These are phyloP conservation scores for Eumeta japonica DNA, from an alignment of 1,140 invertebrate species.

Conservation along the genomic window DNA sequence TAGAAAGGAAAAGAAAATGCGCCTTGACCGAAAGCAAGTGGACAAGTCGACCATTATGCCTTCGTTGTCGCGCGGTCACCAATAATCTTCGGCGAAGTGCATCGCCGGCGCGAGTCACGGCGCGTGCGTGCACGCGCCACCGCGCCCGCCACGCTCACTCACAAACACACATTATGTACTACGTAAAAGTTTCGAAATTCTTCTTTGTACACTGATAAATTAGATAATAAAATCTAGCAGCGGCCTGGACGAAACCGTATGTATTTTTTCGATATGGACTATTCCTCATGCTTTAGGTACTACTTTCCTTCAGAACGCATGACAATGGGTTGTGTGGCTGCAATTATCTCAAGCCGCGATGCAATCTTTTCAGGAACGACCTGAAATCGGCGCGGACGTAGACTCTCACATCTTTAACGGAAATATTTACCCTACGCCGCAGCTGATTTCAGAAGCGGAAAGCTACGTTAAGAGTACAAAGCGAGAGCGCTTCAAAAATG, in stretches of 20 bases:
- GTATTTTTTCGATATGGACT: constrained; percentile 47
- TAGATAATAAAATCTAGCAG: constrained; percentile 48
- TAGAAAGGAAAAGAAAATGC: too few relatives aligned
- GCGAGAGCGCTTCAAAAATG: too few relatives aligned
- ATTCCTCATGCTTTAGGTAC: constrained; percentile 32
- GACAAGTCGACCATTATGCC: constrained; percentile 88
- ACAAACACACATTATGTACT: background rate
- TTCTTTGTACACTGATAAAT: constrained; percentile 46
- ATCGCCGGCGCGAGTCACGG: constrained; percentile 71
- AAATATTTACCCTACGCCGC: too few relatives aligned
- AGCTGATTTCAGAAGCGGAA: too few relatives aligned
- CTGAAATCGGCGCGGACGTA: constrained; percentile 43
- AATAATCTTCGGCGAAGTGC: constrained; percentile 93
- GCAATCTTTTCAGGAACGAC: constrained; percentile 53
- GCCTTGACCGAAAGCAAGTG: constrained; percentile 80
- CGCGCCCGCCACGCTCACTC: constrained; percentile 34
- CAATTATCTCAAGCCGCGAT: constrained; percentile 52
- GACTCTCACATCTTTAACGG: constrained; percentile 50
- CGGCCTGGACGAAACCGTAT: constrained; percentile 42
- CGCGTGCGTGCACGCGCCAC: constrained; percentile 64
- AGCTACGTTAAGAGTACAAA: too few relatives aligned
- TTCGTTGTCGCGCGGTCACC: constrained; percentile 89
- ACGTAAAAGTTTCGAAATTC: constrained; percentile 16
- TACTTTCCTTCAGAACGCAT: constrained; percentile 36
- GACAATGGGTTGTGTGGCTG: constrained; percentile 18